Conservation (phyloP, 2,888 invertebrate genomes). For the Terebella lapidaria region DNA sequence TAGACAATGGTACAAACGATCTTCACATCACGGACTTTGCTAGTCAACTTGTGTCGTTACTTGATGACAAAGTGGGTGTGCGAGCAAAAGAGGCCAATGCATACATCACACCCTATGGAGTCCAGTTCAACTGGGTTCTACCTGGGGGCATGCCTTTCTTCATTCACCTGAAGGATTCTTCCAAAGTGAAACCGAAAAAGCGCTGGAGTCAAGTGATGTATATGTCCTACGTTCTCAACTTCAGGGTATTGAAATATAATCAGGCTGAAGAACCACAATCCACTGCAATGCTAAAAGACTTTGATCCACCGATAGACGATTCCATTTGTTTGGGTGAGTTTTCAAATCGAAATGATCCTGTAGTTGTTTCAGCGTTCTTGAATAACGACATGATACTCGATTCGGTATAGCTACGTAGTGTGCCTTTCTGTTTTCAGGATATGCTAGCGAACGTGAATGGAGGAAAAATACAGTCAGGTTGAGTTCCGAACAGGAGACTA, state of each 20-base stretch:
- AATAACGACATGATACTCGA: too few relatives aligned
- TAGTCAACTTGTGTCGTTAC: conserved; percentile 30
- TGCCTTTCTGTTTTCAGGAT: conserved; percentile 13
- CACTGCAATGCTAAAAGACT: background rate
- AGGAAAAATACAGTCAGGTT: conserved; percentile 6
- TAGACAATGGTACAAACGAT: conserved; percentile 35
- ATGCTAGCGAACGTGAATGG: conserved; percentile 17
- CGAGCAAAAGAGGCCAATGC: conserved; percentile 23
- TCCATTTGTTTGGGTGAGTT: background rate
- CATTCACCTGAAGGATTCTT: conserved; percentile 36
- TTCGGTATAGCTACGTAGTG: too few relatives aligned
- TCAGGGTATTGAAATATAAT: conserved; percentile 12
- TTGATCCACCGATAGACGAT: background rate
- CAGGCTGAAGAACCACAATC: too few relatives aligned
- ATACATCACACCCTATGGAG: conserved; percentile 33
- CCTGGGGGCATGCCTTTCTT: conserved; percentile 33
- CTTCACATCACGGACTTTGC: conserved; percentile 31
- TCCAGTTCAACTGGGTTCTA: conserved; percentile 31
- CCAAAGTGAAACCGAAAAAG: conserved; percentile 35
- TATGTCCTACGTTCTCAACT: conserved; percentile 32
- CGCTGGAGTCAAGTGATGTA: conserved; percentile 43
- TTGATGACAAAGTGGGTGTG: conserved; percentile 26
- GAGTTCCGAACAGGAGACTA: background rate
- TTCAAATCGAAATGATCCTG: too few relatives aligned
- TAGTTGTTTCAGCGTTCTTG: too few relatives aligned